Evolutionary conservation across 2,888 invertebrate species (phyloP).

Genomic region (Seladonia tumulorum): DNA sequence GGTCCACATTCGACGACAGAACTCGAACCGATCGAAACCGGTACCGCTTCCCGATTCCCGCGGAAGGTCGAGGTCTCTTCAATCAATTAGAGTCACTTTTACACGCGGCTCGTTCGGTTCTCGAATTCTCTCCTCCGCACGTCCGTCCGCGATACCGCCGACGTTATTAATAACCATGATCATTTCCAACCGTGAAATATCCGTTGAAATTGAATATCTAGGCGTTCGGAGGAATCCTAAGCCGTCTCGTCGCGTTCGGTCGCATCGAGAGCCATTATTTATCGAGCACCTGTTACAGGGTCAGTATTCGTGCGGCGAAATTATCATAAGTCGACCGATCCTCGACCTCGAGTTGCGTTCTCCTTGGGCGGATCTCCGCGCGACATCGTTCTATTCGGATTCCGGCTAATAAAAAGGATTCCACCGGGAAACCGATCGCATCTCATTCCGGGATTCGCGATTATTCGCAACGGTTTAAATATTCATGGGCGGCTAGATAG

Average conservation of each 20-base stretch:
- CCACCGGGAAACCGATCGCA: constrained; percentile 12
- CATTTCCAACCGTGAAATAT: neutral
- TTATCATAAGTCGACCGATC: constrained; percentile 40
- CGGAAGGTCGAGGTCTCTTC: neutral
- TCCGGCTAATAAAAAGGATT: neutral
- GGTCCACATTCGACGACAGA: neutral
- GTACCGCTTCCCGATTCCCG: neutral
- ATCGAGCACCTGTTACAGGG: constrained; percentile 45
- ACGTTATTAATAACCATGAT: constrained; percentile 3
- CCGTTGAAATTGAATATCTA: neutral
- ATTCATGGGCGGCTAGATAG: constrained; percentile 34
- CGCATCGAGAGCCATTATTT: constrained; percentile 42
- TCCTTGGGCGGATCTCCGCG: neutral
- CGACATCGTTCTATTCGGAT: constrained; percentile 12
- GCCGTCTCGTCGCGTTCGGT: constrained; percentile 22
- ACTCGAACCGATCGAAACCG: neutral
- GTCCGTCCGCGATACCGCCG: neutral
- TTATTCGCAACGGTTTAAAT: constrained; percentile 31
- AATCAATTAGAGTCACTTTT: constrained; percentile 15
- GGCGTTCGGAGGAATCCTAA: constrained; percentile 1
- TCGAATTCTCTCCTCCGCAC: neutral
- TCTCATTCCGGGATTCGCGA: neutral
- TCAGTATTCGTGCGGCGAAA: constrained; percentile 4
- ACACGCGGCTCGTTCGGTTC: neutral
- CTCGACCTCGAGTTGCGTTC: constrained; percentile 31